phyloP scores from a whole-genome alignment of 2,113 vertebrate species.

The Jacana jacana region DNA sequence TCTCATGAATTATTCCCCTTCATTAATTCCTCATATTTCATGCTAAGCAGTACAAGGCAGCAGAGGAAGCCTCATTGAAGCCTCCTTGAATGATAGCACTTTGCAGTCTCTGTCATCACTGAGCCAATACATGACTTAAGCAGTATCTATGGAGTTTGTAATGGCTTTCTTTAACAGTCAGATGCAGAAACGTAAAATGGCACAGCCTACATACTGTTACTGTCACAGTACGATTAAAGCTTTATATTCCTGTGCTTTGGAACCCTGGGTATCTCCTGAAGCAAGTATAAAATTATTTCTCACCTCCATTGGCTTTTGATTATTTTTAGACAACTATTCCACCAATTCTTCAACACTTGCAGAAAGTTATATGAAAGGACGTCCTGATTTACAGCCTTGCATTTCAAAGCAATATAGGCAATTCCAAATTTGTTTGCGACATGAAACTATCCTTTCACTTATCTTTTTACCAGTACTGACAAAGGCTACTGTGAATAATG shows the following conservation, averaged over 20 bases:
- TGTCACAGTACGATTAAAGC: background rate
- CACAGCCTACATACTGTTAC: background rate
- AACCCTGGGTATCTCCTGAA: background rate
- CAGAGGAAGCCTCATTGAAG: background rate
- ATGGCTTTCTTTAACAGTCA: background rate
- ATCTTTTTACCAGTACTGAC: background rate
- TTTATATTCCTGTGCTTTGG: background rate
- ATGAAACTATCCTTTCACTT: background rate
- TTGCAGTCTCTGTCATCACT: background rate
- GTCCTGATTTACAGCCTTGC: background rate
- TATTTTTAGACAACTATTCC: background rate
- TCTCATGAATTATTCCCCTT: constrained; percentile 49
- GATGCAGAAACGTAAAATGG: background rate
- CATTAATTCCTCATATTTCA: constrained; percentile 16
- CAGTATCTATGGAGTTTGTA: background rate
- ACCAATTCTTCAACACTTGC: background rate
- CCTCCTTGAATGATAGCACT: background rate
- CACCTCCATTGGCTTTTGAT: background rate
- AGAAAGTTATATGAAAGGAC: background rate
- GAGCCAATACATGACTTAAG: background rate
- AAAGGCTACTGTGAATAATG: background rate
- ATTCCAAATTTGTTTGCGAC: background rate
- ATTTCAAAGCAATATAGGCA: background rate
- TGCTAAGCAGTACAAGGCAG: background rate
- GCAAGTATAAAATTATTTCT: background rate